These are phyloP conservation scores for Oophaga pumilio DNA, from an alignment of 2,113 vertebrate species.

Conservation along the genomic window DNA sequence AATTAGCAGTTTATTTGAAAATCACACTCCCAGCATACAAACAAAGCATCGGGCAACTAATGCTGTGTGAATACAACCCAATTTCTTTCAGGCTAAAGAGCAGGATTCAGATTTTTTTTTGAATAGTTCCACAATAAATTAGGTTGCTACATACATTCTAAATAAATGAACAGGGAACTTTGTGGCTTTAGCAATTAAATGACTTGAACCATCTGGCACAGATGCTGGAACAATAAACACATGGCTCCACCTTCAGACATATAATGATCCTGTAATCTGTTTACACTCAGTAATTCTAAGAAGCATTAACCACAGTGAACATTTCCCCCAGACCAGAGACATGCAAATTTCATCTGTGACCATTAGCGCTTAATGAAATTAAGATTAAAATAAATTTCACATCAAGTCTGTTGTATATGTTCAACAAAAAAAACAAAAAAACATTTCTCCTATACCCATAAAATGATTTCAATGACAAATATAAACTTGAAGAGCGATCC, in stretches of 20 bases:
- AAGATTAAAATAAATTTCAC: not conserved
- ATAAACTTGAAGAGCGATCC: no score
- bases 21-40: no score
- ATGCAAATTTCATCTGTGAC: not conserved
- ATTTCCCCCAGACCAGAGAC: constrained; percentile 1
- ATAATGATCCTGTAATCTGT: constrained; percentile 20
- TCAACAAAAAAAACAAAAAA: not conserved
- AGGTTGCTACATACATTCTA: not conserved
- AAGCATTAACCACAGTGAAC: constrained; percentile 1
- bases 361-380: not conserved
- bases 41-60: no score
- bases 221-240: constrained; percentile 31
- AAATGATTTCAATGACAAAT: not conserved
- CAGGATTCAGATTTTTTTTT: not conserved
- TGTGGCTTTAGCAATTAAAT: constrained; percentile 39
- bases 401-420: not conserved
- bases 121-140: not conserved
- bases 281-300: constrained; percentile 5
- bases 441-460: not conserved
- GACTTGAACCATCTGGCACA: constrained; percentile 32
- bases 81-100: not conserved
- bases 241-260: constrained; percentile 28
- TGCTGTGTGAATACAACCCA: not conserved
- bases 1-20: no score
- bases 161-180: constrained; percentile 24